These are phyloP conservation scores for Diaprepes abbreviatus DNA, from an alignment of 2,888 invertebrate species.

Conservation along the genomic window DNA sequence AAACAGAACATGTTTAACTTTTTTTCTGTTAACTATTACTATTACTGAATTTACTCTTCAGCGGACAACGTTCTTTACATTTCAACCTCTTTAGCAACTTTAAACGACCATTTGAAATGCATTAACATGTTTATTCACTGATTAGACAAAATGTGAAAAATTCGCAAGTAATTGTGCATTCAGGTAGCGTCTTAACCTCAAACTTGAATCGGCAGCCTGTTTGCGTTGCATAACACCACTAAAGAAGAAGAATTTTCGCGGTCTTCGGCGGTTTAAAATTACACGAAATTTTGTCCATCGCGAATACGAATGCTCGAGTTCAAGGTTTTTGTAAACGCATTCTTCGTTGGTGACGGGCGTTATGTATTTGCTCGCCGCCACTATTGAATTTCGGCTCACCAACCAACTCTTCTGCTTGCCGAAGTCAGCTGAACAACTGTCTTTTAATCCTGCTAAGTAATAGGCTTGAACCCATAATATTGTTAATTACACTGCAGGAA, in stretches of 20 bases:
- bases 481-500: not conserved
- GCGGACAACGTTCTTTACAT: no score
- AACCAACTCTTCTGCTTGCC: slow-evolving; percentile 31
- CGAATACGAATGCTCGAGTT: slow-evolving; percentile 34
- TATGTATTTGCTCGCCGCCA: slow-evolving; percentile 40
- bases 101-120: not conserved
- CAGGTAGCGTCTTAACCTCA: slow-evolving; percentile 33
- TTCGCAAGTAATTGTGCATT: slow-evolving; percentile 35
- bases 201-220: slow-evolving; percentile 31
- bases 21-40: no score
- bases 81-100: not conserved
- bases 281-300: slow-evolving; percentile 37
- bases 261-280: slow-evolving; percentile 21
- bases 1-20: no score
- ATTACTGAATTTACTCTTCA: no score
- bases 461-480: slow-evolving; percentile 15
- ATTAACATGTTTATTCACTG: not conserved
- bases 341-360: slow-evolving; percentile 47
- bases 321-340: slow-evolving; percentile 48
- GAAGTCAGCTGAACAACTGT: slow-evolving; percentile 29
- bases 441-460: slow-evolving; percentile 14
- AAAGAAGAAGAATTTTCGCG: slow-evolving; percentile 34
- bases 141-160: slow-evolving; percentile 31
- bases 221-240: slow-evolving; percentile 37
- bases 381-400: slow-evolving; percentile 45